Base-by-base conservation (phyloP, 2,797 vertebrate genomes). In the Sebastes baramenuke region DNA sequence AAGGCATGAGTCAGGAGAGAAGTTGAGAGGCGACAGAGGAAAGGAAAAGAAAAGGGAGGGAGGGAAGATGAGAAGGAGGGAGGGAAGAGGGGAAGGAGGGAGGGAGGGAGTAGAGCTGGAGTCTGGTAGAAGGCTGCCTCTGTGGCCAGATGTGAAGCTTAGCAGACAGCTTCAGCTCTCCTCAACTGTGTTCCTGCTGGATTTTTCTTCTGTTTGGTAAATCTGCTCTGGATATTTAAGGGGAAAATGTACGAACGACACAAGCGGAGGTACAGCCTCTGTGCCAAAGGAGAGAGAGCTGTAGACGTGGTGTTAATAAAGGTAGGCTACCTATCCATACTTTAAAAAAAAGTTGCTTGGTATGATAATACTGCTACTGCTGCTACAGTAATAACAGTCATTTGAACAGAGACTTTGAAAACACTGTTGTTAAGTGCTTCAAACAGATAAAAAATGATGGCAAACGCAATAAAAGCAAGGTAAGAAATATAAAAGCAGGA, bases 271-370 rank as follows among this genome's bases (percentile, higher is more conserved):
- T 99, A 99, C 91, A 99, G 98, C 86, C 94, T 99, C 67, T 98
- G 97, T 66, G 96, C 97, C 92, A 98, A 96, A 88, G 97, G 96
- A 69, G 97, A 98, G 92, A 96, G 97, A 86, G 93, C 96, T 12
- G 96, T 98, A 83, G 97, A 98, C 66, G 98, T 99, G 92, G 97
- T 99, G 80, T 89, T 99, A 85, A 94, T 99, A 74, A 99, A 99
- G 98, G 98, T 99, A 98, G 90, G 92, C 75, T 72, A 65, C 82
- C 70, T 46, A 30, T 80, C 59, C 1, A 4, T 65, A 76, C 70
- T 82, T 77, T 87, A 4, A 83, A 75, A 89, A 69, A 90, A 91
- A 91, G 86, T 92, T 90, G 52, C 85, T 84, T 32, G 58, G 68
- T 58, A 13, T 46, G 62, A 61, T 56, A 24, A 56, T 68, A 36